These are phyloP conservation scores for Papilio xuthus DNA, from an alignment of 1,140 invertebrate genomes.

Conservation along the genomic window DNA sequence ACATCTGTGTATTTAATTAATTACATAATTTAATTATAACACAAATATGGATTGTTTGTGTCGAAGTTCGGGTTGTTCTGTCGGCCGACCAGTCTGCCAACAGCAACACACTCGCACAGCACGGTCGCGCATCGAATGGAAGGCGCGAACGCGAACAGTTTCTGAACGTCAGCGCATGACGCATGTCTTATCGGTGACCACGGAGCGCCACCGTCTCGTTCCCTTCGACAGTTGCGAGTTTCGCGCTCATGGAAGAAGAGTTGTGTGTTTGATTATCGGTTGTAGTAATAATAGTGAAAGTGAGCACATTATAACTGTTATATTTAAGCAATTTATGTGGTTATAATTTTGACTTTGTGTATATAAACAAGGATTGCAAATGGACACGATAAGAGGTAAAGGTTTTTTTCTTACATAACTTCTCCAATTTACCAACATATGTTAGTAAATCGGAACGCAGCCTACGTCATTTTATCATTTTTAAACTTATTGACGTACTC, in stretches of 20 bases:
- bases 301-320: constrained; percentile 59
- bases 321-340: constrained; percentile 52
- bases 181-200: constrained; percentile 49
- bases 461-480: constrained; percentile 53
- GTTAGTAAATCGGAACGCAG: constrained; percentile 58
- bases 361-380: constrained; percentile 53
- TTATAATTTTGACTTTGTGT: constrained; percentile 47
- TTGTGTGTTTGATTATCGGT: constrained; percentile 57
- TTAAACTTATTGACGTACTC: constrained; percentile 45
- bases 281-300: constrained; percentile 62
- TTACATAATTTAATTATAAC: background rate
- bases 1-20: background rate
- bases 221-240: constrained; percentile 67
- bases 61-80: constrained; percentile 10
- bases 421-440: constrained; percentile 55
- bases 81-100: constrained; percentile 31
- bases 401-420: constrained; percentile 63
- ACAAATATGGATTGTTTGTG: background rate
- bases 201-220: constrained; percentile 53
- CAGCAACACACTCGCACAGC: constrained; percentile 27
- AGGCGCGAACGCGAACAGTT: constrained; percentile 46
- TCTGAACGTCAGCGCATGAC: constrained; percentile 52
- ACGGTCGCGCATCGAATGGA: constrained; percentile 27
- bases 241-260: constrained; percentile 67
- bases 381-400: constrained; percentile 66